Conservation (phyloP, 2,797 vertebrate species). For the Ctenopoma multispine region DNA sequence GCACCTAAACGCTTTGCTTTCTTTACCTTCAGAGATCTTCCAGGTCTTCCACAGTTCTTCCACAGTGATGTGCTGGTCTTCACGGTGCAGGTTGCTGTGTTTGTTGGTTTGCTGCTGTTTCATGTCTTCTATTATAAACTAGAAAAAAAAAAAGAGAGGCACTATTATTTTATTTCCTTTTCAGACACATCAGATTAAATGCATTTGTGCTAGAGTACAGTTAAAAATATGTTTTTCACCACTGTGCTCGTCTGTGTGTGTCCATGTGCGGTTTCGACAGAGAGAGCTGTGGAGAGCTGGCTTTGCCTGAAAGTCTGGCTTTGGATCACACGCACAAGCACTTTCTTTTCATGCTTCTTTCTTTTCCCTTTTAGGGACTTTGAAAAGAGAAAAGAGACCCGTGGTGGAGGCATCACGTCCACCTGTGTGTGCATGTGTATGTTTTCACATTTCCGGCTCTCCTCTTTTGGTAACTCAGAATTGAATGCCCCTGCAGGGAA, state of each 20-base stretch:
- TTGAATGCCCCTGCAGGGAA: constrained; percentile 44
- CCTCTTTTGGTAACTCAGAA: constrained; percentile 50
- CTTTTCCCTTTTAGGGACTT: constrained; percentile 79
- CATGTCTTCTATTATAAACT: constrained; percentile 99
- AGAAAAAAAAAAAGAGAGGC: constrained; percentile 15
- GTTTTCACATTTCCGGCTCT: constrained; percentile 45
- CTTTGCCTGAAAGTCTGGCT: constrained; percentile 62
- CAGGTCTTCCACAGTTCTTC: constrained; percentile 97
- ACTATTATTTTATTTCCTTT: neutral
- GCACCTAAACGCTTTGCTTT: constrained; percentile 10
- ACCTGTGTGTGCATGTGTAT: constrained; percentile 60
- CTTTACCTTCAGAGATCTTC: constrained; percentile 94
- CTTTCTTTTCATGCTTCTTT: constrained; percentile 47
- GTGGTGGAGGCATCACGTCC: constrained; percentile 51
- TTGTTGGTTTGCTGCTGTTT: constrained; percentile 95
- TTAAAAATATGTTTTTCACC: neutral
- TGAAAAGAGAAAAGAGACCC: constrained; percentile 56
- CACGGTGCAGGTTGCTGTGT: constrained; percentile 94
- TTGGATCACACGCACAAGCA: constrained; percentile 31
- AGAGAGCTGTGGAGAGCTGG: constrained; percentile 43
- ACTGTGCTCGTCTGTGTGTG: constrained; percentile 35
- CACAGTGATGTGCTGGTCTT: constrained; percentile 98
- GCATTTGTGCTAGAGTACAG: neutral
- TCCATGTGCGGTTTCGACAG: constrained; percentile 55
- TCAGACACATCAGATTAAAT: neutral